Evolutionary conservation across 2,797 vertebrate genomes (phyloP).

Genomic region (Hyperoplus lanceolatus): DNA sequence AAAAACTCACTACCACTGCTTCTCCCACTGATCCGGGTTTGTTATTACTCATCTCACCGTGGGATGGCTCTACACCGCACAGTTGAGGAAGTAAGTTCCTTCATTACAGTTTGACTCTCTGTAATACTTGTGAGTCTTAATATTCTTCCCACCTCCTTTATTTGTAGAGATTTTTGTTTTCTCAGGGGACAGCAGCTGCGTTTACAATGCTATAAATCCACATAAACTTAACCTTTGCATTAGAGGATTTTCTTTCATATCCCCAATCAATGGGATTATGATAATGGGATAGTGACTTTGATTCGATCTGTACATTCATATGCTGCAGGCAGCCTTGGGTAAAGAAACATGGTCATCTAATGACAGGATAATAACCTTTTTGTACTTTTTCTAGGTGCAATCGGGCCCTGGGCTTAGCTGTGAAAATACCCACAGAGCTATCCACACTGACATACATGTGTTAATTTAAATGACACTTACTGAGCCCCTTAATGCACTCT

Average conservation of each 20-base stretch:
- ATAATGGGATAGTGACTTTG: constrained; percentile 14
- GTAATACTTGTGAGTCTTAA: constrained; percentile 31
- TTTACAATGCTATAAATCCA: constrained; percentile 13
- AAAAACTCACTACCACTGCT: constrained; percentile 47
- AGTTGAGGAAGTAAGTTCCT: constrained; percentile 66
- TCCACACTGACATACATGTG: constrained; percentile 10
- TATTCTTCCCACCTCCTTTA: constrained; percentile 22
- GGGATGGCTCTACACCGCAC: constrained; percentile 25
- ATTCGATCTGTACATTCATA: constrained; percentile 14
- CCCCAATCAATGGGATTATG: constrained; percentile 48
- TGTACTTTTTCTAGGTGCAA: constrained; percentile 38
- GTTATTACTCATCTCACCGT: constrained; percentile 59
- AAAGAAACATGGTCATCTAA: constrained; percentile 1
- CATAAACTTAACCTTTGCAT: constrained; percentile 52
- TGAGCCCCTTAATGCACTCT: constrained; percentile 30
- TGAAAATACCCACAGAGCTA: constrained; percentile 11
- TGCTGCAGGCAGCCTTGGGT: constrained; percentile 9
- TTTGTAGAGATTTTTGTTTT: constrained; percentile 15
- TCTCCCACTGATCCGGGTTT: constrained; percentile 22
- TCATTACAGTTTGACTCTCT: constrained; percentile 34
- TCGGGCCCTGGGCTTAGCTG: constrained; percentile 24
- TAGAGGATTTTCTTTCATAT: constrained; percentile 54
- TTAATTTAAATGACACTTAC: constrained; percentile 11
- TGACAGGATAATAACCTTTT: constrained; percentile 36
- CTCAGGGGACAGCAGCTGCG: constrained; percentile 28